These are phyloP conservation scores for Drosophila rubida DNA, from an alignment of 2,888 invertebrate species.

Conservation along the genomic window DNA sequence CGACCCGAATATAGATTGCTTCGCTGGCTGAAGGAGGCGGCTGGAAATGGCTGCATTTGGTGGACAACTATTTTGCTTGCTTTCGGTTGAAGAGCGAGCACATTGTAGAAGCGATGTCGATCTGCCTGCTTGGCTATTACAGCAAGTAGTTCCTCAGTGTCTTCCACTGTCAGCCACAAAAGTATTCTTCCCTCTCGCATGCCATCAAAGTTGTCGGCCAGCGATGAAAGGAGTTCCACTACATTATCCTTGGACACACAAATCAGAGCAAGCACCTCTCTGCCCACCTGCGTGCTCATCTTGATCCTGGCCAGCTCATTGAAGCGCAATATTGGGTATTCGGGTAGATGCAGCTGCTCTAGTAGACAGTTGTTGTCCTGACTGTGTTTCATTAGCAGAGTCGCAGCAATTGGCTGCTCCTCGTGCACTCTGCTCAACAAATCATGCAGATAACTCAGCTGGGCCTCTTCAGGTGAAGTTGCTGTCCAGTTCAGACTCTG, in stretches of 20 bases:
- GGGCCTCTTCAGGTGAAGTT: neutral
- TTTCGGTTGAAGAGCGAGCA: conserved; percentile 27
- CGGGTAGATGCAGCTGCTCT: conserved; percentile 4
- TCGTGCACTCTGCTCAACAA: conserved; percentile 40
- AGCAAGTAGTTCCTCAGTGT: neutral
- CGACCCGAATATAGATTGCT: rapidly evolving
- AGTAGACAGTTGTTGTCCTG: conserved; percentile 15
- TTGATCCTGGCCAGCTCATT: conserved; percentile 24
- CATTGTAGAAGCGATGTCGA: conserved; percentile 21
- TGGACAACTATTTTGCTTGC: neutral
- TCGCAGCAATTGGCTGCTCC: conserved; percentile 22
- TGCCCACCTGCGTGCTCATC: conserved; percentile 4
- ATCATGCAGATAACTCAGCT: conserved; percentile 19
- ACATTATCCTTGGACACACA: conserved; percentile 13
- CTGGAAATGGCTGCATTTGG: conserved; percentile 56
- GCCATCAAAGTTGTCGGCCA: conserved; percentile 40
- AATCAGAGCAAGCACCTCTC: conserved; percentile 33
- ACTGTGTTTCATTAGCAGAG: conserved; percentile 48
- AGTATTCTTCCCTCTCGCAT: conserved; percentile 52
- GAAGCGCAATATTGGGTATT: conserved; percentile 51
- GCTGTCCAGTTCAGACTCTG: neutral
- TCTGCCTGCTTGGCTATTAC: conserved; percentile 10
- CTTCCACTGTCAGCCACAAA: conserved; percentile 26
- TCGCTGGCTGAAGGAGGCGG: conserved; percentile 1
- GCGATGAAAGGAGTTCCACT: conserved; percentile 17